Evolutionary conservation across 2,113 vertebrate species (phyloP).

Genomic region (Psettodes erumei): DNA sequence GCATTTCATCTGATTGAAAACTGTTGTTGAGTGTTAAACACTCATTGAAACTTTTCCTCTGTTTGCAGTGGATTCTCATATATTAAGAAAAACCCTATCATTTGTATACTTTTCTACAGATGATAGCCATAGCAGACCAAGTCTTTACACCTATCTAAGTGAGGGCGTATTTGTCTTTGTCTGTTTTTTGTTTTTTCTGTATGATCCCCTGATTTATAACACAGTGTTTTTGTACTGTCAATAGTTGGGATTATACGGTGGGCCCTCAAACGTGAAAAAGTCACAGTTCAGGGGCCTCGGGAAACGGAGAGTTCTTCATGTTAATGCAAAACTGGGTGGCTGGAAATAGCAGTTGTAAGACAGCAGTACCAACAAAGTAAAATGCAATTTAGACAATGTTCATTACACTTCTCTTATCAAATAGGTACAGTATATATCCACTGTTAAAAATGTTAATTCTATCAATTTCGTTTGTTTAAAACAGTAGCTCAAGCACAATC

Average conservation of each 20-base stretch:
- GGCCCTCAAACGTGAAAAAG: neutral
- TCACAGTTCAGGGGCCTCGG: neutral
- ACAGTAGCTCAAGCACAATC: constrained; percentile 11
- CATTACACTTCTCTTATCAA: neutral
- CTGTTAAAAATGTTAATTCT: neutral
- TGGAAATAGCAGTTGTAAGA: constrained; percentile 1
- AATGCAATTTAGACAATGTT: neutral
- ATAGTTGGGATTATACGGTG: neutral
- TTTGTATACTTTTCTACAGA: neutral
- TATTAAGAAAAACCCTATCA: neutral
- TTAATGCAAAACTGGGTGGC: neutral
- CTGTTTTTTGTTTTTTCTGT: neutral
- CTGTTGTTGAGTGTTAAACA: neutral
- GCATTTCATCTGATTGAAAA: neutral
- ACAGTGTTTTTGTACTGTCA: neutral
- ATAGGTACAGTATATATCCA: neutral
- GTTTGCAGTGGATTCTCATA: neutral
- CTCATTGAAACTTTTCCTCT: neutral
- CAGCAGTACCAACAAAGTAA: constrained; percentile 1
- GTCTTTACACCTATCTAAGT: neutral
- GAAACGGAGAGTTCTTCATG: neutral
- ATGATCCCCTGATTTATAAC: too few species aligned
- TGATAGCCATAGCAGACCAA: neutral
- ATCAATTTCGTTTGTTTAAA: neutral
- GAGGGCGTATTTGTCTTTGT: neutral